Conservation (phyloP, 2,888 invertebrate genomes). For the Diaprepes abbreviatus region DNA sequence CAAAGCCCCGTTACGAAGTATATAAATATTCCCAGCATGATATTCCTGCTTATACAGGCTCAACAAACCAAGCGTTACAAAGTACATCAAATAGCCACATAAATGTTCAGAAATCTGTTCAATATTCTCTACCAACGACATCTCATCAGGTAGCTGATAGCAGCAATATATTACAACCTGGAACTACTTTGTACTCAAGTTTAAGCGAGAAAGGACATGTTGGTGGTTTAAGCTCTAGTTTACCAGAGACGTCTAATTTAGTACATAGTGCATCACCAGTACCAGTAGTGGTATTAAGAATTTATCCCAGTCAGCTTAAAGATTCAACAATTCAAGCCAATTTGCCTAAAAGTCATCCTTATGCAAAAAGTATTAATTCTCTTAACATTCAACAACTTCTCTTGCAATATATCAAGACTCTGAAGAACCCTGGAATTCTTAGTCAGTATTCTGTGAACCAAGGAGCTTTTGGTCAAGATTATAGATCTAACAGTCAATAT, state of each 20-base stretch:
- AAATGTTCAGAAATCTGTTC: slow-evolving; percentile 58
- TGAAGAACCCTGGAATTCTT: slow-evolving; percentile 19
- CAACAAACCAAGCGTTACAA: not conserved
- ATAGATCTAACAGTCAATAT: slow-evolving; percentile 7
- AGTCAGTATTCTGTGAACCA: slow-evolving; percentile 5
- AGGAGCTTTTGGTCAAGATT: not conserved
- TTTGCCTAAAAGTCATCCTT: slow-evolving; percentile 71
- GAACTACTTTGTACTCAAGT: slow-evolving; percentile 63
- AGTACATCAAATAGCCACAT: slow-evolving; percentile 25
- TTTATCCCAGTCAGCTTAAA: slow-evolving; percentile 72
- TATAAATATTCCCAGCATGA: slow-evolving; percentile 81
- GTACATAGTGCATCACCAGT: slow-evolving; percentile 67
- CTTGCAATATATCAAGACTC: slow-evolving; percentile 65
- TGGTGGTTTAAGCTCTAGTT: slow-evolving; percentile 69
- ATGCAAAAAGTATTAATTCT: slow-evolving; percentile 71
- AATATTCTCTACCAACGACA: slow-evolving; percentile 56
- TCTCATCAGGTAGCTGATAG: slow-evolving; percentile 29
- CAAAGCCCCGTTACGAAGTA: slow-evolving; percentile 72
- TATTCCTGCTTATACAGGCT: slow-evolving; percentile 67
- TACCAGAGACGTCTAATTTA: slow-evolving; percentile 67
- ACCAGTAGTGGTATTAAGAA: slow-evolving; percentile 73
- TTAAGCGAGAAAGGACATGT: slow-evolving; percentile 66
- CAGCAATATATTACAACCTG: slow-evolving; percentile 54
- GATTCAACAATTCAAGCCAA: slow-evolving; percentile 72
- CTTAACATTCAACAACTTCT: slow-evolving; percentile 72